Evolutionary conservation across 2,797 vertebrate species (phyloP), one percentile per base, ranked within the genome.

Genomic region (Sebastes diaconus): DNA sequence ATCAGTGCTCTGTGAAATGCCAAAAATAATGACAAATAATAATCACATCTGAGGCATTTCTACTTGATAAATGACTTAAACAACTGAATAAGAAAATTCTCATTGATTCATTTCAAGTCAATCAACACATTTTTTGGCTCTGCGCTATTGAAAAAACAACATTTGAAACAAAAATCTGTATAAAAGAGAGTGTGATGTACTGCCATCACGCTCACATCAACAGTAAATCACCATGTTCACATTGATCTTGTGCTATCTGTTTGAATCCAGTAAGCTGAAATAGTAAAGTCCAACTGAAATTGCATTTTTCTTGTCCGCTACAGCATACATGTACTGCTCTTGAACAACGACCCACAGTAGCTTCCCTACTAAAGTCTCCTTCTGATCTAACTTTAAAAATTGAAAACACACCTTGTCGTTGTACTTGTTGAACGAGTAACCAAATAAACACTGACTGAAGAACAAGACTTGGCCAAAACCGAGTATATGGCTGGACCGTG

Each of bases 241-340:
- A 54, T 66, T 39, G 11, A 77, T 59, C n/a, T 75, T 77, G 32
- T 70, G 42, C 22, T 54, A 24, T 70, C 16, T 54, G 60, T 68
- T n/a, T 69, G 50, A 81, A 86, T 66, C 72, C 81, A 73, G 29
- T 32, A 30, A 70, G 32, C 29, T 66, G 36, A 52, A 14, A 64
- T 32, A 13, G 36, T 39, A 7, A 60, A 76, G 42, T 63, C 63
- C 39, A 75, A n/a, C 30, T 61, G 24, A 77, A 46, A 60, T 20
- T 52, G 50, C 50, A 52, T 46, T 46, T 46, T 46, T 18, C 42
- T 46, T 0, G 42, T 46, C 42, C 42, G 16, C 42, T 46, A 46
- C 42, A 46, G 16, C 42, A 46, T 18, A 46, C 42, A 46, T 46
- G 42, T 46, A 46, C 14, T 3, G 14, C 42, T 46, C 46, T 50